Conservation (phyloP, 2,113 vertebrate genomes). For the Thinocorus orbignyianus region DNA sequence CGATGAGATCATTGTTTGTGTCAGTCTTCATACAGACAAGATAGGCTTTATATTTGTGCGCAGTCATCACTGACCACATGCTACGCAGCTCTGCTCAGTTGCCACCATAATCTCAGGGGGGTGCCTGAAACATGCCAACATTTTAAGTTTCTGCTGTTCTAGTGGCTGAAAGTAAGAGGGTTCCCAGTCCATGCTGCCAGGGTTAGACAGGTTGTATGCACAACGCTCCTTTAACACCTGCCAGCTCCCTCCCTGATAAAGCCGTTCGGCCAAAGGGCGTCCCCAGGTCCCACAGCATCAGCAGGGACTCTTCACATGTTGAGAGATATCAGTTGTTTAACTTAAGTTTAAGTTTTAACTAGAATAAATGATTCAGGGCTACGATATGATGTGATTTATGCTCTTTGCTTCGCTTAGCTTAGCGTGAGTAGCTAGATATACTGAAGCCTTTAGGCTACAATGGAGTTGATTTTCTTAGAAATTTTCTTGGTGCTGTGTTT, state of each 20-base stretch:
- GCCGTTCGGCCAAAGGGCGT: accelerated
- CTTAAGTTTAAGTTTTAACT: not conserved
- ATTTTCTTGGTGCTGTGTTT: not conserved
- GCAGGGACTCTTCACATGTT: not conserved
- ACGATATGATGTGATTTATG: not conserved
- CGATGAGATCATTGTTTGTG: not conserved
- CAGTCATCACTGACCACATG: not conserved
- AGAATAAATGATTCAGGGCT: not conserved
- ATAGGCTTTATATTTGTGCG: accelerated
- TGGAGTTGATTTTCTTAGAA: not conserved
- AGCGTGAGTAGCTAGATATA: not conserved
- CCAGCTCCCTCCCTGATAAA: not conserved
- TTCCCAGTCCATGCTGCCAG: not conserved
- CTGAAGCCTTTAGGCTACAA: not conserved
- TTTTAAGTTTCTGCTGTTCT: not conserved
- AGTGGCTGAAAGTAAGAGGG: not conserved
- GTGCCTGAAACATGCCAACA: not conserved
- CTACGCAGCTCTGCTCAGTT: not conserved
- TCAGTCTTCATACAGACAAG: not conserved
- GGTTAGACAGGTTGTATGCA: not conserved
- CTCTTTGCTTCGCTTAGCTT: not conserved
- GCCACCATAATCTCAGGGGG: not conserved
- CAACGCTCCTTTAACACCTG: not conserved
- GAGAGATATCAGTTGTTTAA: not conserved
- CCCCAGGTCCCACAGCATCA: too few species aligned